phyloP scores from a whole-genome alignment of 2,113 vertebrate genomes.

The Spizaetus ornatus region DNA sequence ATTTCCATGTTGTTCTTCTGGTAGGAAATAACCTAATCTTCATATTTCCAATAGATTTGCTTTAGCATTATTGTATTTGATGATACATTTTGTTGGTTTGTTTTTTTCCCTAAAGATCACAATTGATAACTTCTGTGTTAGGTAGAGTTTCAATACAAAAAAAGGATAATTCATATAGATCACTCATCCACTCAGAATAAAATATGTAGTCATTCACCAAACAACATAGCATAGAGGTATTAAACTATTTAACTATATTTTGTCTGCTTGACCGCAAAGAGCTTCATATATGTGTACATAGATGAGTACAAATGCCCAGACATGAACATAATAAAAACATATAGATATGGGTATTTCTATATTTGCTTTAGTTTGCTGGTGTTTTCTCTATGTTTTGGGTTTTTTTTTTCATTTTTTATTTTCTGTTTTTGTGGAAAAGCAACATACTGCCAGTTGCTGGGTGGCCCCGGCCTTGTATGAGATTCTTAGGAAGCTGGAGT shows the following conservation, averaged over 20 bases:
- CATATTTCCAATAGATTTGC: neutral
- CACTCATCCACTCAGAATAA: neutral
- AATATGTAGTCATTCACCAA: neutral
- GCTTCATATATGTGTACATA: neutral
- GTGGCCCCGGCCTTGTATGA: neutral
- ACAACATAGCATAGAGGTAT: neutral
- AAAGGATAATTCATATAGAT: neutral
- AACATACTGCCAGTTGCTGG: neutral
- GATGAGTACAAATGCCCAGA: neutral
- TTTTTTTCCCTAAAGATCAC: neutral
- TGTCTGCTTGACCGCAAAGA: neutral
- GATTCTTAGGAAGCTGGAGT: neutral
- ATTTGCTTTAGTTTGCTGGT: neutral
- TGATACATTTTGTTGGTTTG: neutral
- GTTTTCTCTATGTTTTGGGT: rapidly evolving
- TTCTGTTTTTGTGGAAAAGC: neutral
- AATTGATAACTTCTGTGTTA: neutral
- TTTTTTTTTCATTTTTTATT: neutral
- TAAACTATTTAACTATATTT: neutral
- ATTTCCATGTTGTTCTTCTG: neutral
- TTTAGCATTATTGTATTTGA: neutral
- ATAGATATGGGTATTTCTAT: neutral
- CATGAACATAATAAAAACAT: neutral
- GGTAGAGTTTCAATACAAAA: neutral
- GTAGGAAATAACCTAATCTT: neutral